Evolutionary conservation across 2,888 invertebrate species (phyloP), one percentile per base, ranked within the genome.

Genomic region (Elegia similella): DNA sequence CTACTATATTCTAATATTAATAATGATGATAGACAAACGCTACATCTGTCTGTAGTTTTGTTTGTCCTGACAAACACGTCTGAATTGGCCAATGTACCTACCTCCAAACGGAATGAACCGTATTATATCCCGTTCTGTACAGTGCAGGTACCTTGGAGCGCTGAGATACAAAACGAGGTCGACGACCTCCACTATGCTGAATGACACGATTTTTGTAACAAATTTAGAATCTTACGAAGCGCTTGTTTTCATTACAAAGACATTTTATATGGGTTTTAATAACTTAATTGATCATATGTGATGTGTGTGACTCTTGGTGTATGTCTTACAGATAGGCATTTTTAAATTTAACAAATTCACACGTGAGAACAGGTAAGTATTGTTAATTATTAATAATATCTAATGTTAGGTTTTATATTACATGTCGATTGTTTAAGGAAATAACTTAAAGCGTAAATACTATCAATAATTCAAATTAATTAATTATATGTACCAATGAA

Each of bases 81-180:
- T 16, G 15, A 56, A 56, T 56, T 56, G 42, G 47, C 47, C 67
- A 69, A 64, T 66, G 69, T 69, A 67, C 66, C 69, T 76, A 73
- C 72, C 74, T 72, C 73, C 76, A 78, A 85, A 86, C 78, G 75
- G 81, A 86, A 82, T 84, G 80, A 86, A 88, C 87, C 85, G 88
- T 88, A 86, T 83, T 82, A 88, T 86, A 85, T 88, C 88, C 88
- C 87, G 88, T 88, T 88, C 80, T 67, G 78, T 81, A 78, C 80
- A 76, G 76, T 82, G 81, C 76, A 73, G 72, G 67, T 81, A 82
- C 81, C 82, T 86, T 81, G 72, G 75, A 76, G 79, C 80, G 84
- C 75, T 78, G 80, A 82, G 78, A 81, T 82, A 78, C 80, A 81
- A 76, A 86, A 80, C 76, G 79, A 75, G 87, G 87, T 84, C 86